These are phyloP conservation scores for Fistularia commersonii DNA, from an alignment of 2,797 vertebrate genomes.

Conservation along the genomic window DNA sequence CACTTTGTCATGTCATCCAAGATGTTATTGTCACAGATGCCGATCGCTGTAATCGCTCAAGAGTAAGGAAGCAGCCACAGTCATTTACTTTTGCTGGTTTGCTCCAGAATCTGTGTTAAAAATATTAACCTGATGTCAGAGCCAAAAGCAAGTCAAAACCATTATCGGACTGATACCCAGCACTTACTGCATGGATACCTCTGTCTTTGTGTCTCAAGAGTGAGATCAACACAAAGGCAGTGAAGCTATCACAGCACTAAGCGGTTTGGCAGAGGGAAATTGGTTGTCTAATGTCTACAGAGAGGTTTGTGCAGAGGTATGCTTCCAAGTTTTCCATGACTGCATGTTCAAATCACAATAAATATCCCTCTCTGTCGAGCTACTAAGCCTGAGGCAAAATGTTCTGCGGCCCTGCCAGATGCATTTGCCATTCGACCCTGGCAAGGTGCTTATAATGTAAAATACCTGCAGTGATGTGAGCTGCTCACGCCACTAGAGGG, in stretches of 20 bases:
- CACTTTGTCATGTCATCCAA: conserved; percentile 46
- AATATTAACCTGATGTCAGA: conserved; percentile 37
- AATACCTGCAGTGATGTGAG: conserved; percentile 36
- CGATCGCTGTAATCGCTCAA: conserved; percentile 21
- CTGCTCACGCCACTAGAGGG: conserved; percentile 23
- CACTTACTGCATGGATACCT: conserved; percentile 57
- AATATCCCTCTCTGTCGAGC: conserved; percentile 50
- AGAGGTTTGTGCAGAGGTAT: conserved; percentile 65
- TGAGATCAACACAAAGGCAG: conserved; percentile 56
- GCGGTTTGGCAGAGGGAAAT: conserved; percentile 71
- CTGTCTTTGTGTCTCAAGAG: conserved; percentile 51
- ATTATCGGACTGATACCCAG: conserved; percentile 42
- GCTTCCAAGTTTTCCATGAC: conserved; percentile 70
- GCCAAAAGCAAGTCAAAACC: conserved; percentile 53
- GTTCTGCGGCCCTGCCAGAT: conserved; percentile 43
- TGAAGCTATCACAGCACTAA: conserved; percentile 56
- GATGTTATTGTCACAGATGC: conserved; percentile 47
- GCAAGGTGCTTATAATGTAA: conserved; percentile 26
- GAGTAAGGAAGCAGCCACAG: conserved; percentile 26
- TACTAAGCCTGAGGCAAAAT: conserved; percentile 48
- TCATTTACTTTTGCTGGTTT: conserved; percentile 15
- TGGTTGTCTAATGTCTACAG: conserved; percentile 65
- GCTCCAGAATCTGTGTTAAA: conserved; percentile 53
- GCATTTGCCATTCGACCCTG: conserved; percentile 47
- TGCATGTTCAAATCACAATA: conserved; percentile 70